Evolutionary conservation across 2,797 vertebrate genomes (phyloP).

Genomic region (Ammospiza maritima): DNA sequence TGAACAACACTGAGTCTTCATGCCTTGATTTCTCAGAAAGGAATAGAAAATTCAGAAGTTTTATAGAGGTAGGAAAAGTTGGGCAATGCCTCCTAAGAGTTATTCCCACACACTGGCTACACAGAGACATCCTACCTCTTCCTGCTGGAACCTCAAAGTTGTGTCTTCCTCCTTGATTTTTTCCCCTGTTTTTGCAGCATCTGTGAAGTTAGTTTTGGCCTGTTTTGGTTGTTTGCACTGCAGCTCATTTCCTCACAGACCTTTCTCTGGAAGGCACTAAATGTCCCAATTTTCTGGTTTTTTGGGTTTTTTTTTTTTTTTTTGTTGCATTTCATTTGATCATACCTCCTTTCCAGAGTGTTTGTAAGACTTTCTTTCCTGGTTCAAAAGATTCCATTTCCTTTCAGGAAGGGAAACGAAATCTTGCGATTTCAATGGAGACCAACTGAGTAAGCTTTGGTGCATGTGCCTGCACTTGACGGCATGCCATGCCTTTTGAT

Average conservation of each 20-base stretch:
- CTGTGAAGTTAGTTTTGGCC: background rate
- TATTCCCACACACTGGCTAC: background rate
- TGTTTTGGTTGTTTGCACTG: background rate
- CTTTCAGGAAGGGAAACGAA: no score
- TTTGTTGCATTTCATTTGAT: no score
- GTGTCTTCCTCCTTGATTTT: background rate
- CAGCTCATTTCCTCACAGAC: background rate
- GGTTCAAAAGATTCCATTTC: no score
- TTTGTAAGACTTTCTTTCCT: no score
- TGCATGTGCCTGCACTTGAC: no score
- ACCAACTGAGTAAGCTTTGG: no score
- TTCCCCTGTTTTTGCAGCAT: background rate
- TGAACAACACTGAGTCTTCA: background rate
- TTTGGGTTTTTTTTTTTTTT: no score
- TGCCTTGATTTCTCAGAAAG: background rate
- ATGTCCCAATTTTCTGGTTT: background rate
- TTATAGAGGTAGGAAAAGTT: background rate
- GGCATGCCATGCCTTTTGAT: no score
- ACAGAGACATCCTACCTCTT: rapidly evolving
- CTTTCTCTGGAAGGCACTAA: background rate
- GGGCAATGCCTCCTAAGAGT: background rate
- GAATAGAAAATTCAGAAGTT: background rate
- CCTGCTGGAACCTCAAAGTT: background rate
- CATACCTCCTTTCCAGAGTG: no score
- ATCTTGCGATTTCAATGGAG: no score